Base-by-base conservation (phyloP, 2,888 invertebrate species). In the Lepidonotus clava region DNA sequence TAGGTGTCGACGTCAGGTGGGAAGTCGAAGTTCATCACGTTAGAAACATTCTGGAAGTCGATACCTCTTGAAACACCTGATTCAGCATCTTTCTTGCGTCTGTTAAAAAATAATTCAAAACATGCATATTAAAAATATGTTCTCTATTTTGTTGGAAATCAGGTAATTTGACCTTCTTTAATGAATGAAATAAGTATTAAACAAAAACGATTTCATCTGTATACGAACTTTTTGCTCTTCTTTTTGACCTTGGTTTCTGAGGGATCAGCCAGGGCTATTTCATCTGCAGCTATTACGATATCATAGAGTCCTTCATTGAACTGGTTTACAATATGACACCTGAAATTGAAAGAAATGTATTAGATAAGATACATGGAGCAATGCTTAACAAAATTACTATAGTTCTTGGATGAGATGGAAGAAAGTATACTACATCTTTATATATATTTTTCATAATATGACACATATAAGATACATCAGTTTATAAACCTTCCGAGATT, bases 11-110 rank as follows among this genome's bases (percentile, higher is more conserved):
- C 96, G 93, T 97, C 97, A 14, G 96, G 95, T 0, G 99, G 99
- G 94, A 99, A 99, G 95, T 99, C 99, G 95, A 99, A 99, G 95
- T 99, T 99, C 87, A 99, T 96, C 0, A 99, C 98, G 95, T 99
- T 99, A 8, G 98, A 96, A 0, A 99, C 99, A 94, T 96, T 97
- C 92, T 99, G 98, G 94, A 99, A 99, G 95, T 99, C 99, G 86
- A 99, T 98, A 84, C 99, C 99, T 87, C 99, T 96, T 0, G 99
- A 97, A 21, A 98, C 97, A 21, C 99, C 98, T 0, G 98, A 98
- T 94, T 99, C 99, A 91, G 96, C 97, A 94, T 98, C 98, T 90
- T 96, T 96, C 91, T 96, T 96, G 32, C 90, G 96, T 36, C 90
- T 90, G 71, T 38, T 36, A 71, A 8, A 24, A 67, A 34, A 8